These are phyloP conservation scores for Emmelina monodactyla DNA, from an alignment of 2,888 invertebrate genomes.

Conservation along the genomic window DNA sequence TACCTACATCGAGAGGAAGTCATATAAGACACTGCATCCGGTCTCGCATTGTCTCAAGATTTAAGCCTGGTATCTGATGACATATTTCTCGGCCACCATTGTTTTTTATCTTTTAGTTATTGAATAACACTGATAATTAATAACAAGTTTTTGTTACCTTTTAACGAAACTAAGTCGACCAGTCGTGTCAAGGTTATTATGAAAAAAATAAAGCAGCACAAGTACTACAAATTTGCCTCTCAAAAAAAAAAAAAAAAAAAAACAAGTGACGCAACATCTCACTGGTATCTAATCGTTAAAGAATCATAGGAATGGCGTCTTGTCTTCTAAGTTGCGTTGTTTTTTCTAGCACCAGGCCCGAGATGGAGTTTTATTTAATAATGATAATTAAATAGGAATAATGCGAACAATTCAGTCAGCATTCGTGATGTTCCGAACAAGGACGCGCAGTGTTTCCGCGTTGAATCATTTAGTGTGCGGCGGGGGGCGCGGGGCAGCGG, in stretches of 20 bases:
- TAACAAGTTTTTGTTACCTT: too few species aligned
- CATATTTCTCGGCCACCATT: constrained; percentile 25
- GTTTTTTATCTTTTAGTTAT: constrained; percentile 19
- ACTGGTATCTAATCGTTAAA: not conserved
- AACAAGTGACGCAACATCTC: not conserved
- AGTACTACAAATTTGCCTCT: not conserved
- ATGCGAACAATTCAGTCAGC: constrained; percentile 43
- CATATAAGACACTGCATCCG: constrained; percentile 37
- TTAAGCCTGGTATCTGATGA: constrained; percentile 28
- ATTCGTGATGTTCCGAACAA: constrained; percentile 55
- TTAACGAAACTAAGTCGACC: not conserved
- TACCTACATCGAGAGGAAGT: constrained; percentile 19
- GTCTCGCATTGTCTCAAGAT: constrained; percentile 34
- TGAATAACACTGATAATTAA: constrained; percentile 8
- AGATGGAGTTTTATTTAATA: constrained; percentile 47
- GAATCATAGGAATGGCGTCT: constrained; percentile 4
- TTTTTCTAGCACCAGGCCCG: constrained; percentile 19
- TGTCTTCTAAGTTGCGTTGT: constrained; percentile 19
- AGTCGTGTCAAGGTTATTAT: too few species aligned
- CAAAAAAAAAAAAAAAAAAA: not conserved
- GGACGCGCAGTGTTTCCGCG: constrained; percentile 52
- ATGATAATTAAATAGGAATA: constrained; percentile 47
- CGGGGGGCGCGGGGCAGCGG: constrained; percentile 20
- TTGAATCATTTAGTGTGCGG: constrained; percentile 38
- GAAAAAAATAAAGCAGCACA: not conserved